Evolutionary conservation across 2,888 invertebrate genomes (phyloP), one percentile per base, ranked within the genome.

Genomic region (Lepidochitona cinerea): DNA sequence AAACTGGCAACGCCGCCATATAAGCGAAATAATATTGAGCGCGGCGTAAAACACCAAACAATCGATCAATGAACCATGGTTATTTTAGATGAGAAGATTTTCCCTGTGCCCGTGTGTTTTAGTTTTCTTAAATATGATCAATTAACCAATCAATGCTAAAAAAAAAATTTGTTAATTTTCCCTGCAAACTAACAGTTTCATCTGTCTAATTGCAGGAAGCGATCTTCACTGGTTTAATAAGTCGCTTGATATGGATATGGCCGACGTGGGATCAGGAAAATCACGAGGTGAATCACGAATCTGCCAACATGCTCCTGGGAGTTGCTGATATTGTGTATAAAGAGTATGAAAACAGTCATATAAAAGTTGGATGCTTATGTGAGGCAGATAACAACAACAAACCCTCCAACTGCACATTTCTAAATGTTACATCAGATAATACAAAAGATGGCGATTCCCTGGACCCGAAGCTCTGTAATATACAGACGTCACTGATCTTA

Each of bases 231-330:
- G 85, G 85, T 1, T 70, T 87, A 37, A 79, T 86, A 6, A 76
- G 77, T 41, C 83, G 82, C n/a, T 77, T 82, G 26, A 80, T 87
- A 23, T 87, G 86, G 86, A 80, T 87, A 37, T 86, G 85, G 85
- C 87, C 87, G 5, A 41, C 75, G 5, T 87, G 87, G 87, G 79
- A 79, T 71, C 53, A n/a, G 5, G n/a, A 54, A 26, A 32, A 68
- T 23, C 37, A n/a, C 5, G 37, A 66, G 1, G 37, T n/a, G 33
- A 12, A 26, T 3, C 26, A 66, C 37, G 37, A 59, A 32, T 23
- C 2, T 18, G 23, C 23, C 59, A 14, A 23, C 4, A 59, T 59
- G 59, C 9, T 59, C 14, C 26, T 59, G 12, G 59, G 59, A 18
- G 59, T 29, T 23, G 59, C 29, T 23, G 32, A 59, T 32, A 59